Evolutionary conservation across 2,888 invertebrate species (phyloP).

Genomic region (Acanthacorydalis orientalis): DNA sequence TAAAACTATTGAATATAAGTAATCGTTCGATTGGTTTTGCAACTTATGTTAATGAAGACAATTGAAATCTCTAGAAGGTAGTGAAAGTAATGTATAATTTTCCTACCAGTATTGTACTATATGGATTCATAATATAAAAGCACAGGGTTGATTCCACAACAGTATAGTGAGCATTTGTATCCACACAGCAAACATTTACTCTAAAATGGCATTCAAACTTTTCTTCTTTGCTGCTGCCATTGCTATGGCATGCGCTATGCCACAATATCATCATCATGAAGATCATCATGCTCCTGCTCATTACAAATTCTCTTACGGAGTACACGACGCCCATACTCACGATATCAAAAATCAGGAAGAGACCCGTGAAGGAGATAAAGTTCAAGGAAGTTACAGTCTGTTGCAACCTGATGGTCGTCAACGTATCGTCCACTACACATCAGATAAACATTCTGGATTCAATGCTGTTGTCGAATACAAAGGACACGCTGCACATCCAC

Average conservation of each 20-base stretch:
- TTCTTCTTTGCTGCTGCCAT: not conserved
- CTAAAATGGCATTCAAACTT: not conserved
- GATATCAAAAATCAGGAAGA: constrained; percentile 36
- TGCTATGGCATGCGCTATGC: not conserved
- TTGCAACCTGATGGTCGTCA: constrained; percentile 25
- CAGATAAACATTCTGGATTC: constrained; percentile 23
- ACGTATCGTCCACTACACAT: constrained; percentile 23
- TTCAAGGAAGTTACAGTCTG: constrained; percentile 28
- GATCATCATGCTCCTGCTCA: constrained; percentile 18
- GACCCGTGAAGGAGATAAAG: constrained; percentile 31
- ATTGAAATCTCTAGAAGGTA: not conserved
- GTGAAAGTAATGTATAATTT: too few relatives aligned
- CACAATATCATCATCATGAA: not conserved
- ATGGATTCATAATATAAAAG: too few relatives aligned
- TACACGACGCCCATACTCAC: constrained; percentile 33
- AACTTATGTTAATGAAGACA: not conserved
- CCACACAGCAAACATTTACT: too few relatives aligned
- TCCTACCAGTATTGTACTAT: too few relatives aligned
- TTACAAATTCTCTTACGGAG: constrained; percentile 33
- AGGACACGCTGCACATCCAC: not conserved
- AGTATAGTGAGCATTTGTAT: too few relatives aligned
- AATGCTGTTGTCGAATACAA: constrained; percentile 23
- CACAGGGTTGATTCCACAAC: too few relatives aligned
- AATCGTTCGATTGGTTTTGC: not conserved
- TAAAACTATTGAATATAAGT: too few relatives aligned